Conservation (phyloP, 30 jellyfish, hydroid and myxozoan species). For the Aurelia coerulea region DNA sequence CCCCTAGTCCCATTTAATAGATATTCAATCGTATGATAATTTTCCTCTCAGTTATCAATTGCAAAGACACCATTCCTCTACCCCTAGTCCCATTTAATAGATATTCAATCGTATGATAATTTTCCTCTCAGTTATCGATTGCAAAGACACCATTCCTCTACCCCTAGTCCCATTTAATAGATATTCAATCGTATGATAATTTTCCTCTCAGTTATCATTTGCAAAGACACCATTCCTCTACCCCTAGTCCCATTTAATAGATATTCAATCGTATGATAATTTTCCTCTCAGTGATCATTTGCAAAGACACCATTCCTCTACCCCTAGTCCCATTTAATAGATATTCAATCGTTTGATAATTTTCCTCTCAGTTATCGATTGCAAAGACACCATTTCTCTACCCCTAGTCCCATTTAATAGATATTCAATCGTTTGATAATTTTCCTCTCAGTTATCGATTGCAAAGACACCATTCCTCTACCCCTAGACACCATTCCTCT, state of each 20-base stretch:
- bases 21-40: background rate
- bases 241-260: no score
- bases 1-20: no score
- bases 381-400: background rate
- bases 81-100: no score
- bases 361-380: conserved; percentile 51
- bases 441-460: conserved; percentile 53
- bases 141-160: background rate
- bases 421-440: background rate
- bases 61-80: background rate
- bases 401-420: no score
- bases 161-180: no score
- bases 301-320: background rate
- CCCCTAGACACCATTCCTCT: background rate
- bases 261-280: background rate
- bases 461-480: conserved; percentile 33
- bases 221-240: conserved; percentile 1
- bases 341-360: background rate
- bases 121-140: conserved; percentile 51
- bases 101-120: background rate
- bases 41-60: conserved; percentile 52
- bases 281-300: conserved; percentile 52
- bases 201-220: background rate
- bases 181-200: background rate
- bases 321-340: no score